phyloP scores from a whole-genome alignment of 2,113 vertebrate species.

The Nerophis ophidion region DNA sequence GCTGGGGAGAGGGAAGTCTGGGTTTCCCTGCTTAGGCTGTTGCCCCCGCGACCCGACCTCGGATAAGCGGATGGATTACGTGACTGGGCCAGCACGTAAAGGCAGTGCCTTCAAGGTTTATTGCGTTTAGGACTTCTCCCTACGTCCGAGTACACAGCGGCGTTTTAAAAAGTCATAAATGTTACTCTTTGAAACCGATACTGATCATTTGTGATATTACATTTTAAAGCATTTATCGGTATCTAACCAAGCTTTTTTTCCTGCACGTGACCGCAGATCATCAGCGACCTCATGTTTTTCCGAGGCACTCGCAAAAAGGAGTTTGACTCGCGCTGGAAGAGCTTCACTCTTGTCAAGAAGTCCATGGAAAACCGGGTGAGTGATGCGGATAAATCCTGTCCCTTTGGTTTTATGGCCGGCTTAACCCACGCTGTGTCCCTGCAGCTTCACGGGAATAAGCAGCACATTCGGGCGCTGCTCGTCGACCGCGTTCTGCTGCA shows the following conservation, averaged over 20 bases:
- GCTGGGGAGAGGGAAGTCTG: too few relatives aligned
- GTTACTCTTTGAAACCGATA: too few relatives aligned
- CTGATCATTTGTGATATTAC: too few relatives aligned
- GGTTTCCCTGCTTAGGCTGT: too few relatives aligned
- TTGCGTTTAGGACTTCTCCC: too few relatives aligned
- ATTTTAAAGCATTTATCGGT: too few relatives aligned
- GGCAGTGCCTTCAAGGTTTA: too few relatives aligned
- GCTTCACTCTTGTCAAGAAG: constrained; percentile 96
- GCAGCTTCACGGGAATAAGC: constrained; percentile 92
- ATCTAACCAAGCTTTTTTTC: constrained; percentile 25
- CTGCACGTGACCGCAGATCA: constrained; percentile 74
- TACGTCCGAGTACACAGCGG: too few relatives aligned
- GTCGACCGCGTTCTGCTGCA: constrained; percentile 94
- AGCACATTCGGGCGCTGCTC: constrained; percentile 89
- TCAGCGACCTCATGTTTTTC: constrained; percentile 91
- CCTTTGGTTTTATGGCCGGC: constrained; percentile 4
- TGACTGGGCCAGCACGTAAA: too few relatives aligned
- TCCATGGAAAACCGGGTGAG: constrained; percentile 98
- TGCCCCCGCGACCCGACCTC: too few relatives aligned
- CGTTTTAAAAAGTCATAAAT: too few relatives aligned
- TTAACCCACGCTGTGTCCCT: constrained; percentile 18
- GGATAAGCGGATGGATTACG: too few relatives aligned
- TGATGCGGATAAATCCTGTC: background rate
- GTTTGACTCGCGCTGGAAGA: constrained; percentile 97
- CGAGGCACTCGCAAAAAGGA: constrained; percentile 94